A percentile compares a stretch with the other conserved stretches of the same genome.
phyloP scores from a whole-genome alignment of 2,797 vertebrate species.

The Meriones psammophilus region DNA sequence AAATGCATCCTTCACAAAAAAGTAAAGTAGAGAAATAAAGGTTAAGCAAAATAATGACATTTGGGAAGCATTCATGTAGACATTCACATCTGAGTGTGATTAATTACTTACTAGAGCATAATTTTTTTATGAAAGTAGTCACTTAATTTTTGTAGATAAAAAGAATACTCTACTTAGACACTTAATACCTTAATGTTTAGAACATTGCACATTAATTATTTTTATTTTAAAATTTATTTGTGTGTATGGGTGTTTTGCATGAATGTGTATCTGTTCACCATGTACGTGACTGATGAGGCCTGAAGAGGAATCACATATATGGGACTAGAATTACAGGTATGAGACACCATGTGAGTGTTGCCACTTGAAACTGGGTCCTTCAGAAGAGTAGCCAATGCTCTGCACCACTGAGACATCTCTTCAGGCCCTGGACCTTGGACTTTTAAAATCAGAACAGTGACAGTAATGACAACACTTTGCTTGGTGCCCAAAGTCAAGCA shows the following conservation, averaged over 20 bases:
- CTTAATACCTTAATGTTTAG: constrained; percentile 19
- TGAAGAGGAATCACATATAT: neutral
- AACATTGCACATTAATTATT: neutral
- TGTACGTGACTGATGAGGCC: neutral
- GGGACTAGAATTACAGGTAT: neutral
- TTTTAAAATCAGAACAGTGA: neutral
- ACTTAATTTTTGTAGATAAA: constrained; percentile 39
- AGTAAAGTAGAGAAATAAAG: neutral
- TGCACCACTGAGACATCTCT: too few species aligned
- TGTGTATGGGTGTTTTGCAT: neutral
- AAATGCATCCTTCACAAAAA: neutral
- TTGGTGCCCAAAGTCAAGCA: neutral
- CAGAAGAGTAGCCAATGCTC: neutral
- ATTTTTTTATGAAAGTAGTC: neutral
- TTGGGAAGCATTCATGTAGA: neutral
- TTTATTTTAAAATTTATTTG: neutral
- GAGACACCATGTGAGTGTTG: neutral
- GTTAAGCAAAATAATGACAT: neutral
- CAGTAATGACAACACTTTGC: neutral
- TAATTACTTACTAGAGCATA: neutral
- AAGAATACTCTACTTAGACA: neutral
- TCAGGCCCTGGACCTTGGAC: neutral
- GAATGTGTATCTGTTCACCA: neutral
- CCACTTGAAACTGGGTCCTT: neutral
- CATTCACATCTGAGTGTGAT: neutral